Conservation (phyloP, 64 coral and sea anemone genomes). For the Catalaphyllia jardinei region DNA sequence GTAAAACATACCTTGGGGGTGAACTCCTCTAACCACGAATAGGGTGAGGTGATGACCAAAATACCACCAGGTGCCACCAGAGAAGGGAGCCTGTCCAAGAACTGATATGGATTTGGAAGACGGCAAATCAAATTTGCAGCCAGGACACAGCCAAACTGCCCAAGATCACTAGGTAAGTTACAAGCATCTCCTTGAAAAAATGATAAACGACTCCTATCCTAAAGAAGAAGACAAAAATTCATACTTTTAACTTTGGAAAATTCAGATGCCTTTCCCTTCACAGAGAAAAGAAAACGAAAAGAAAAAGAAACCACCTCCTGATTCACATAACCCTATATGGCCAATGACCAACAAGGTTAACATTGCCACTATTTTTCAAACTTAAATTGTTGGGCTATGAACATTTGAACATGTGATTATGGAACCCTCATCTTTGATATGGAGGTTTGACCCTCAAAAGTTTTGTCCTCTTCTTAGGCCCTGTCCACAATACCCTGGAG, state of each 20-base stretch:
- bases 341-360: too few species aligned
- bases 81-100: constrained; percentile 50
- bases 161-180: constrained; percentile 55
- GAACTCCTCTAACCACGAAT: constrained; percentile 62
- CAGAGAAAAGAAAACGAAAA: not conserved
- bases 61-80: constrained; percentile 66
- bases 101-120: constrained; percentile 58
- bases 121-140: constrained; percentile 63
- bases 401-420: too few species aligned
- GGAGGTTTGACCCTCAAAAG: too few species aligned
- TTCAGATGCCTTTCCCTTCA: too few species aligned
- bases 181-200: constrained; percentile 69
- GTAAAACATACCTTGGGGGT: constrained; percentile 51
- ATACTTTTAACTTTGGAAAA: too few species aligned
- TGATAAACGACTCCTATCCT: constrained; percentile 49
- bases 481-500: too few species aligned
- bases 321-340: too few species aligned
- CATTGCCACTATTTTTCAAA: too few species aligned
- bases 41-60: constrained; percentile 50
- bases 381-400: too few species aligned
- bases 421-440: too few species aligned
- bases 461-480: too few species aligned
- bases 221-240: not conserved
- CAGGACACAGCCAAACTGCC: constrained; percentile 70
- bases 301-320: not conserved